These are phyloP conservation scores for Drosophila fulvimacula DNA, from an alignment of 2,888 invertebrate species.

Conservation along the genomic window DNA sequence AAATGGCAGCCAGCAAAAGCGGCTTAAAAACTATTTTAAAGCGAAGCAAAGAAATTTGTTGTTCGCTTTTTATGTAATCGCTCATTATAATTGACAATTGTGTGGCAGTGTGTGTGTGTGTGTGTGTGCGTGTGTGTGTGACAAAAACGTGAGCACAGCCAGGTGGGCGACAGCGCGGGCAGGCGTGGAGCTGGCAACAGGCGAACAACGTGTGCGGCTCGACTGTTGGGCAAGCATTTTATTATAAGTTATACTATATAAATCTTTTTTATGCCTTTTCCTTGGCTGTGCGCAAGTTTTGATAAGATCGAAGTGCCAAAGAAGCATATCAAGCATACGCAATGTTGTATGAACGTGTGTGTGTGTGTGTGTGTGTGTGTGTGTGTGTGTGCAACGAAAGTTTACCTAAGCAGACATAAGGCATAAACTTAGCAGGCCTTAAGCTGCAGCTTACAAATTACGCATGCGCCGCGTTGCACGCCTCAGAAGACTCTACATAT, in stretches of 20 bases:
- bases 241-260: conserved; percentile 35
- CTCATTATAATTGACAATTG: conserved; percentile 76
- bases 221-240: conserved; percentile 36
- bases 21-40: conserved; percentile 58
- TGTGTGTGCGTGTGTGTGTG: not conserved
- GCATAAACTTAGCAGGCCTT: not conserved
- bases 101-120: conserved; percentile 42
- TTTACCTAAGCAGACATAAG: not conserved
- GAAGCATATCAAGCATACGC: conserved; percentile 67
- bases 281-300: conserved; percentile 21
- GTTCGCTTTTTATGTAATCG: conserved; percentile 73
- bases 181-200: conserved; percentile 1
- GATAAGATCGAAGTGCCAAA: conserved; percentile 63
- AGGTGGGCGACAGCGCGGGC: conserved; percentile 20
- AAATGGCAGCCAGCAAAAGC: conserved; percentile 45
- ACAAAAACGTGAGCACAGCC: conserved; percentile 45
- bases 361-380: conserved; percentile 4
- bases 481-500: too few relatives aligned
- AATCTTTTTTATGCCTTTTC: conserved; percentile 22
- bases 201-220: conserved; percentile 40
- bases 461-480: conserved; percentile 19
- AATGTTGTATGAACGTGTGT: conserved; percentile 29
- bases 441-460: conserved; percentile 3
- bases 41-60: conserved; percentile 56
- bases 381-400: not conserved